Base-by-base conservation (phyloP, 1,140 invertebrate genomes). In the Aphelenchoides besseyi region DNA sequence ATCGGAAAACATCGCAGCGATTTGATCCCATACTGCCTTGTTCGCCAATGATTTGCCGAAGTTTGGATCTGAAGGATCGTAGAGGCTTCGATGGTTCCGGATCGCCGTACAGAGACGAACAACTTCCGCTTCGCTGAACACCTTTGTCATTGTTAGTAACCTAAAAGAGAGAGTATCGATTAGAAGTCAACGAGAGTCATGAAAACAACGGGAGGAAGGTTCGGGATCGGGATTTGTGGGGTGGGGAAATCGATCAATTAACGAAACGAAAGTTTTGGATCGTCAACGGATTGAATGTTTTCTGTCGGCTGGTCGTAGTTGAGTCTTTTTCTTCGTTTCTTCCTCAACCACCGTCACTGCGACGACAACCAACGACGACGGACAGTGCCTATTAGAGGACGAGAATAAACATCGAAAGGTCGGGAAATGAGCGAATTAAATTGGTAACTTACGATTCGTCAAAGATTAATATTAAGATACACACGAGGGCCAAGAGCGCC, bases 101-200 rank as follows among this genome's bases (percentile, higher is more conserved):
- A 66, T 66, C 28, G 63, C 63, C 18, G 16, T 18, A 66, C 63
- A 66, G n/a, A 66, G 29, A 2, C 36, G 12, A n/a, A 66, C 30
- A 33, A 66, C 63, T 33, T 66, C 63, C 18, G 30, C 63, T 53
- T 66, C 63, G 30, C 28, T 41, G 63, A 66, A 66, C 48, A 66
- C 18, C 30, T 66, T 66, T 1, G 63, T 66, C 63, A 66, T 66
- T 48, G n/a, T 23, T 48, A 48, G 12, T 48, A 12, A 23, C 41
- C 41, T 48, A 48, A 48, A 48, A n/a, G n/a, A n/a, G 12, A 12
- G 23, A 48, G 12, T 12, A 48, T 16, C 41, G 41, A 48, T 48
- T 23, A 48, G 23, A 16, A 48, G 23, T 48, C 23, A 48, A 48
- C 23, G 41, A 48, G 41, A 48, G 23, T 16, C 41, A 48, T 16